phyloP scores from a whole-genome alignment of 2,113 vertebrate genomes.

The Clarias macrocephalus region DNA sequence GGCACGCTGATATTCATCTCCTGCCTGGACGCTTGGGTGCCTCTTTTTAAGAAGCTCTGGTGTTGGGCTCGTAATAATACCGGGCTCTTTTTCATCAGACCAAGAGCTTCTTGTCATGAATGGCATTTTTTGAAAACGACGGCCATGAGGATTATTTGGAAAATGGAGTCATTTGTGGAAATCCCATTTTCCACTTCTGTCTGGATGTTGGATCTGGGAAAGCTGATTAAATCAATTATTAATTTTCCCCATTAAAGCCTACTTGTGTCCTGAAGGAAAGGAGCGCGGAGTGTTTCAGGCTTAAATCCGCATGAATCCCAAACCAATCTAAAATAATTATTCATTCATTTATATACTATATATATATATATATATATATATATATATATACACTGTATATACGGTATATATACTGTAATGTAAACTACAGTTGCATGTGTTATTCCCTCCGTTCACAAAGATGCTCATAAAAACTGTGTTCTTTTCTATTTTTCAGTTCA shows the following conservation, averaged over 20 bases:
- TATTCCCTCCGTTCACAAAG: neutral
- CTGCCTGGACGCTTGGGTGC: conserved; percentile 40
- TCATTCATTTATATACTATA: no score
- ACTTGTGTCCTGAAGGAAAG: conserved; percentile 13
- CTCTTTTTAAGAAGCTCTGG: conserved; percentile 45
- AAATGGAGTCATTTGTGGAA: conserved; percentile 52
- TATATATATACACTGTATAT: no score
- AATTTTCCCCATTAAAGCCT: conserved; percentile 49
- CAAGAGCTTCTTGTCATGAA: conserved; percentile 25
- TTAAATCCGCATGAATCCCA: neutral
- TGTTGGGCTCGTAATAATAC: conserved; percentile 25
- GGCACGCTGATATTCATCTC: conserved; percentile 36
- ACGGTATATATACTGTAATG: neutral
- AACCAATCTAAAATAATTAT: neutral
- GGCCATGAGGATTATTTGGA: conserved; percentile 53
- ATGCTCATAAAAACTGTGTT: neutral
- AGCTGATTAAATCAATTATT: conserved; percentile 56
- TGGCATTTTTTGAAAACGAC: conserved; percentile 28
- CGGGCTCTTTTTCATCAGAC: conserved; percentile 18
- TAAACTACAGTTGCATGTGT: neutral
- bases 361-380: no score
- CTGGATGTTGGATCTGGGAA: conserved; percentile 15
- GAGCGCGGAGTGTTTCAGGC: neutral
- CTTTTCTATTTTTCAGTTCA: neutral
- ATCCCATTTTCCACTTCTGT: conserved; percentile 41